These are phyloP conservation scores for Mallateleia sp. DNA, from an alignment of 2,888 invertebrate genomes.

Conservation along the genomic window DNA sequence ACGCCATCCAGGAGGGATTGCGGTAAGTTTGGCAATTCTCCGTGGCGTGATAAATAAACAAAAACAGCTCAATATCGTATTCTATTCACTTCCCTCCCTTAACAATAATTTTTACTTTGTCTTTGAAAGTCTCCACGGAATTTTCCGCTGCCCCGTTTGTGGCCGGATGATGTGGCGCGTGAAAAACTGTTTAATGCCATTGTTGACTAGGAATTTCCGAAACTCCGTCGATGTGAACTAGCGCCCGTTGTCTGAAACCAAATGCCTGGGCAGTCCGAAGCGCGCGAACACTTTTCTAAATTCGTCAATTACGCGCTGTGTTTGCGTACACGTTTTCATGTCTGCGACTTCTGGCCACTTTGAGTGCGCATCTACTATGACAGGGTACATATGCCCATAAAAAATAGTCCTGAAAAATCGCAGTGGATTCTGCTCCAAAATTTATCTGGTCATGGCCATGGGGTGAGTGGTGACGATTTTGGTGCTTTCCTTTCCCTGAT, in stretches of 20 bases:
- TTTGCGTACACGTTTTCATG: constrained; percentile 44
- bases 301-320: constrained; percentile 9
- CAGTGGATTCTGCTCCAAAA: constrained; percentile 51
- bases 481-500: constrained; percentile 50
- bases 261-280: constrained; percentile 66
- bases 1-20: too few relatives aligned
- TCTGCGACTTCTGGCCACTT: constrained; percentile 56
- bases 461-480: constrained; percentile 27
- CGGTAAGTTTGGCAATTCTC: too few relatives aligned
- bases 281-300: constrained; percentile 60
- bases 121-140: constrained; percentile 38
- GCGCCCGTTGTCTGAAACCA: constrained; percentile 74
- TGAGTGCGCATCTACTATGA: constrained; percentile 58
- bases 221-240: background rate
- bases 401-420: constrained; percentile 61
- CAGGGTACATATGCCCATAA: constrained; percentile 51
- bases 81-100: constrained; percentile 7
- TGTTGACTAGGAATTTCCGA: too few relatives aligned
- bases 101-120: constrained; percentile 34
- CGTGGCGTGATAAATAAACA: constrained; percentile 29
- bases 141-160: constrained; percentile 45
- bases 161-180: constrained; percentile 37
- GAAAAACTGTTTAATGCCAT: constrained; percentile 30
- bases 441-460: constrained; percentile 60
- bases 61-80: constrained; percentile 17